Conservation (phyloP, 2,888 invertebrate genomes). For the Heliconius aoede region DNA sequence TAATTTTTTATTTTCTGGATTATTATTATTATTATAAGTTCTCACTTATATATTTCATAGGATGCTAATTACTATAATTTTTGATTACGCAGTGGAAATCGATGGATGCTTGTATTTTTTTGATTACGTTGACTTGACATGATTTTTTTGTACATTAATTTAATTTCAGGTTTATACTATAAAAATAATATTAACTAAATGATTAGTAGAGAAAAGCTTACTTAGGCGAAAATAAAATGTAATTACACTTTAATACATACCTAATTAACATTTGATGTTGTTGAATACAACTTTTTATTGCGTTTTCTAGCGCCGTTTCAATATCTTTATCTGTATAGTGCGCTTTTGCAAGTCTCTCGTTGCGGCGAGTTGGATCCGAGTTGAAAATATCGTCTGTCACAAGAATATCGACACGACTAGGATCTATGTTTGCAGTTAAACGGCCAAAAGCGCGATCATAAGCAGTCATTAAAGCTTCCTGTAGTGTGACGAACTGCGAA, state of each 20-base stretch:
- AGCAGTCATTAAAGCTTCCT: constrained; percentile 69
- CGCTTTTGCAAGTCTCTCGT: constrained; percentile 58
- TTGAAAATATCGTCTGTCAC: constrained; percentile 37
- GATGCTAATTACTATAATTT: too few relatives aligned
- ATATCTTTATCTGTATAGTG: constrained; percentile 63
- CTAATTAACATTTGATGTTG: constrained; percentile 74
- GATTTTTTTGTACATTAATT: too few relatives aligned
- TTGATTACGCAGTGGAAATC: too few relatives aligned
- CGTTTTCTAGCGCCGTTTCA: constrained; percentile 62
- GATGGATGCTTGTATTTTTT: too few relatives aligned
- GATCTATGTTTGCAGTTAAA: constrained; percentile 54
- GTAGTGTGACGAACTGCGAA: constrained; percentile 68
- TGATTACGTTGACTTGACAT: too few relatives aligned
- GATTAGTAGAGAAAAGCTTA: too few relatives aligned
- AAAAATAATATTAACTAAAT: too few relatives aligned
- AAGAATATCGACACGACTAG: constrained; percentile 47
- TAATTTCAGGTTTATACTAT: too few relatives aligned
- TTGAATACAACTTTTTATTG: constrained; percentile 65
- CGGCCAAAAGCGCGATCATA: constrained; percentile 67
- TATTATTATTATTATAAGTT: too few relatives aligned
- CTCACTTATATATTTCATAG: too few relatives aligned
- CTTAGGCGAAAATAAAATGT: not conserved
- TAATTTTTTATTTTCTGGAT: too few relatives aligned
- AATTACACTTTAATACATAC: constrained; percentile 50
- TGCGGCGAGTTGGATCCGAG: constrained; percentile 39